Conservation (phyloP, 1,140 invertebrate genomes). For the Drosophila pachea region DNA sequence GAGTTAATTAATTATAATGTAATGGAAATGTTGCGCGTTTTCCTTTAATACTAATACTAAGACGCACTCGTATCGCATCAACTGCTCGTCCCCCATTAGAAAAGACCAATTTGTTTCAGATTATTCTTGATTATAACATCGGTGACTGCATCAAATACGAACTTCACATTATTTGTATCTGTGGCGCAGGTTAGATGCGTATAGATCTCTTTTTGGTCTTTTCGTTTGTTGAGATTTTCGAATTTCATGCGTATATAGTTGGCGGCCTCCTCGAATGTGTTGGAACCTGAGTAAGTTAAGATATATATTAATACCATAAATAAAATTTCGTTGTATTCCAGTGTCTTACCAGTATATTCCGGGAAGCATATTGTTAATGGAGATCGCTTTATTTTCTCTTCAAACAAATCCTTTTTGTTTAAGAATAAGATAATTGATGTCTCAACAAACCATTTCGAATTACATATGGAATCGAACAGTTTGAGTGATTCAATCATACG, state of each 20-base stretch:
- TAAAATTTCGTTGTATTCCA: not conserved
- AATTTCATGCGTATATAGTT: conserved; percentile 94
- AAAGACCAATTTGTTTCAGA: conserved; percentile 92
- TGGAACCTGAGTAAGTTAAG: conserved; percentile 83
- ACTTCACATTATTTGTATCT: conserved; percentile 94
- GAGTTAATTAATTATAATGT: conserved; percentile 52
- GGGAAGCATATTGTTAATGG: conserved; percentile 97
- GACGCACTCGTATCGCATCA: conserved; percentile 50
- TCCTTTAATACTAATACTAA: conserved; percentile 75
- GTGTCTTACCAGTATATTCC: conserved; percentile 89
- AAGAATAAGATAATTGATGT: conserved; percentile 98
- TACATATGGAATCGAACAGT: conserved; percentile 97
- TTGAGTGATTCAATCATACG: conserved; percentile 96
- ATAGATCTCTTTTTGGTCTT: conserved; percentile 94
- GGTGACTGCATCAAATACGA: conserved; percentile 94
- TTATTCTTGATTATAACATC: conserved; percentile 97
- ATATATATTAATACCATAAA: conserved; percentile 6
- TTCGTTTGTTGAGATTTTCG: conserved; percentile 91
- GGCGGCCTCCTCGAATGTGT: conserved; percentile 92
- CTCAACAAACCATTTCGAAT: conserved; percentile 98
- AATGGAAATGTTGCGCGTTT: conserved; percentile 68
- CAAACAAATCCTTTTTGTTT: conserved; percentile 98
- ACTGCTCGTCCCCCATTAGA: conserved; percentile 61
- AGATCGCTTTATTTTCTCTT: conserved; percentile 93
- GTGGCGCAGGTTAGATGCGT: conserved; percentile 96